Evolutionary conservation across 2,888 invertebrate species (phyloP).

Genomic region (Stenchaetothrips biformis): DNA sequence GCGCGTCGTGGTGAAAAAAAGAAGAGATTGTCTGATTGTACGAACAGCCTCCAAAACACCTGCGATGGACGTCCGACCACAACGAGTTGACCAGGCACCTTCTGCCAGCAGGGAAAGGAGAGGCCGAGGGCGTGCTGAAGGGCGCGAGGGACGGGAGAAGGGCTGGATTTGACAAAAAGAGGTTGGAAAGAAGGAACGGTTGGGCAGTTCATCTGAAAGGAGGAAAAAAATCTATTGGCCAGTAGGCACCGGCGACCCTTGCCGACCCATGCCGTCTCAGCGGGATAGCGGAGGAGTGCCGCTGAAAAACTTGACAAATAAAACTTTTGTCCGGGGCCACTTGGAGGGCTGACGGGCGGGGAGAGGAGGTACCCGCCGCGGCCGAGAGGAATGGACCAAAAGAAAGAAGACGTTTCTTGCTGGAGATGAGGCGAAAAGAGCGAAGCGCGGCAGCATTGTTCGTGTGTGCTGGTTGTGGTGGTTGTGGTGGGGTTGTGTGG

Average conservation of each 20-base stretch:
- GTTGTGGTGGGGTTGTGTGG: neutral
- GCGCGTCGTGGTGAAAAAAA: constrained; percentile 26
- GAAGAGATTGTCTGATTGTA: constrained; percentile 31
- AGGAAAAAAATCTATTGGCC: no score
- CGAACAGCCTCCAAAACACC: constrained; percentile 38
- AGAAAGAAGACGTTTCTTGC: neutral
- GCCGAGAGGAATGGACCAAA: no score
- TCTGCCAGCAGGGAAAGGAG: neutral
- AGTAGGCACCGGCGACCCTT: no score
- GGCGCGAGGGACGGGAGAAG: neutral
- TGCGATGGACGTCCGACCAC: constrained; percentile 16
- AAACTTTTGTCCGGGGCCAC: no score
- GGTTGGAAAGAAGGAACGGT: neutral
- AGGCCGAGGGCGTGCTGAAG: neutral
- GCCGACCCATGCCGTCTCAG: no score
- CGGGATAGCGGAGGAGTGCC: no score
- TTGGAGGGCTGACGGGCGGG: neutral
- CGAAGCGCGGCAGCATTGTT: neutral
- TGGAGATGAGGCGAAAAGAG: neutral
- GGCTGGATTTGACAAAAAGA: neutral
- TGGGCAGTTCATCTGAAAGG: no score
- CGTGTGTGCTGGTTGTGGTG: no score
- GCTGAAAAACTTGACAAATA: no score
- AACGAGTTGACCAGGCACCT: neutral
- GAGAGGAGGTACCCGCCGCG: neutral